phyloP scores from a whole-genome alignment of 92 coral and sea anemone species.

The Pocillopora meandrina region DNA sequence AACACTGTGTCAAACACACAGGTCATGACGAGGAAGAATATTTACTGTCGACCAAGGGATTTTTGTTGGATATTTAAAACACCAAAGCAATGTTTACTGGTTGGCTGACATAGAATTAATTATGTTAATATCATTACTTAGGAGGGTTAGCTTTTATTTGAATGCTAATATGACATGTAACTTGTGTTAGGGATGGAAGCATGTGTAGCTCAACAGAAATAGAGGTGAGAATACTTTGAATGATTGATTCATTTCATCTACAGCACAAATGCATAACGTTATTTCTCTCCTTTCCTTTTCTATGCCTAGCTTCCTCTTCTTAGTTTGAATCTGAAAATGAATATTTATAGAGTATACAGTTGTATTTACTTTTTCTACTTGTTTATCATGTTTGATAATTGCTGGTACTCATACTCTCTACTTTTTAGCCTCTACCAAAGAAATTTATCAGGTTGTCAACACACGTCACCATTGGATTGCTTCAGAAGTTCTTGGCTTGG shows the following conservation, averaged over 20 bases:
- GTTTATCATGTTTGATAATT: not conserved
- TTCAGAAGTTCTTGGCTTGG: constrained; percentile 89
- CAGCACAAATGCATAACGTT: not conserved
- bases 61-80: too few relatives aligned
- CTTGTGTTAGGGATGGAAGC: not conserved
- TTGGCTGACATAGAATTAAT: too few relatives aligned
- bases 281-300: not conserved
- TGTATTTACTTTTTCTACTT: not conserved
- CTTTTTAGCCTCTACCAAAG: constrained; percentile 74
- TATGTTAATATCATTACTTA: too few relatives aligned
- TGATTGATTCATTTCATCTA: not conserved
- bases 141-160: too few relatives aligned
- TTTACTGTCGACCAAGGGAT: too few relatives aligned
- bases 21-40: too few relatives aligned
- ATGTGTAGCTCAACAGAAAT: not conserved
- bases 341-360: not conserved
- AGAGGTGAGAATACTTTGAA: not conserved
- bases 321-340: not conserved
- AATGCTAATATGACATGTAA: too few relatives aligned
- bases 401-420: not conserved
- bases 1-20: too few relatives aligned
- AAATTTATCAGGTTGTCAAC: constrained; percentile 90
- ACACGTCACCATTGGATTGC: constrained; percentile 86
- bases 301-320: not conserved
- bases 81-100: too few relatives aligned